Conservation (phyloP, 92 coral and sea anemone species). For the Epizoanthus fatuus region DNA sequence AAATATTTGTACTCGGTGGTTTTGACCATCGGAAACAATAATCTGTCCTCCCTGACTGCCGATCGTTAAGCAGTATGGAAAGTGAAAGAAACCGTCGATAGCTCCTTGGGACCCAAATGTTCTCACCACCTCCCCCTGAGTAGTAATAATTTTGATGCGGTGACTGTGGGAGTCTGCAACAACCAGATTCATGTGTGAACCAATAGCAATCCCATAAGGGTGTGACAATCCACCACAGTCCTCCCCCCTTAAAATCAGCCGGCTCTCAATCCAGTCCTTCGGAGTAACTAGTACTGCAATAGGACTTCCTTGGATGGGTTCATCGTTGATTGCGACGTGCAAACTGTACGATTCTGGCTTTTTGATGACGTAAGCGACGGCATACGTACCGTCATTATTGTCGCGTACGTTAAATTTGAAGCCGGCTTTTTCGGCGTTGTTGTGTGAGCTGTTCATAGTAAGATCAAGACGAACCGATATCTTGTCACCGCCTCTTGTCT, state of each 20-base stretch:
- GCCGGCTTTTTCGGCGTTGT: constrained; percentile 68
- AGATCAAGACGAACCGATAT: constrained; percentile 52
- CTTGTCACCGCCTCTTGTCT: constrained; percentile 78
- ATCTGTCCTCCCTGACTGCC: constrained; percentile 57
- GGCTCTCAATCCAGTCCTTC: constrained; percentile 85
- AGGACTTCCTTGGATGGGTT: constrained; percentile 71
- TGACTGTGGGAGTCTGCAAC: constrained; percentile 85
- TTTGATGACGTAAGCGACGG: constrained; percentile 70
- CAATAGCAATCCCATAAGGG: constrained; percentile 77
- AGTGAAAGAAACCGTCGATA: constrained; percentile 70
- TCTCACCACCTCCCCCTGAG: constrained; percentile 57
- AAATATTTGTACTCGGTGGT: constrained; percentile 78
- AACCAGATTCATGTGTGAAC: constrained; percentile 51
- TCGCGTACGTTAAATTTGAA: constrained; percentile 74
- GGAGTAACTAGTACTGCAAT: constrained; percentile 76
- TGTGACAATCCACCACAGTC: constrained; percentile 79
- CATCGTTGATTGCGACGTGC: constrained; percentile 72
- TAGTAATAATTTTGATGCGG: constrained; percentile 65
- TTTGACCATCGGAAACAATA: constrained; percentile 79
- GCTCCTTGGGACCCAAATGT: constrained; percentile 75
- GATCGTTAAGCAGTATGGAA: constrained; percentile 81
- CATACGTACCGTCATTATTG: constrained; percentile 72
- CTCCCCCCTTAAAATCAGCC: constrained; percentile 69
- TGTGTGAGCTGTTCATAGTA: constrained; percentile 44
- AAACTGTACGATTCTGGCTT: constrained; percentile 74